A percentile compares a stretch with the other conserved stretches of the same genome.
Evolutionary conservation across 1,140 invertebrate genomes (phyloP).

Genomic region (Mycetomoellerius zeteki): DNA sequence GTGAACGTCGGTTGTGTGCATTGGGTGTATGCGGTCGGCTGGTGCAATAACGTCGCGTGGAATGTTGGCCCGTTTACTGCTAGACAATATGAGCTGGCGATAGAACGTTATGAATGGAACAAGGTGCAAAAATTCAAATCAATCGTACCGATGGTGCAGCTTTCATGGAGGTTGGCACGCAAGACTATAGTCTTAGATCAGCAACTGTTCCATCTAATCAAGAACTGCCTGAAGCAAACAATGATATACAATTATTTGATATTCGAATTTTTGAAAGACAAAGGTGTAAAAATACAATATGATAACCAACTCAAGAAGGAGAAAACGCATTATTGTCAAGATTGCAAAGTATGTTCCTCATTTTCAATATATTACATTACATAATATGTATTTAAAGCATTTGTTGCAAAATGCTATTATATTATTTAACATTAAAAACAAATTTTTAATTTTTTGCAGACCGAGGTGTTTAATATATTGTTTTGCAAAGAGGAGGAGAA

Average conservation of each 20-base stretch:
- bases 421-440: neutral
- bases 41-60: conserved; percentile 99
- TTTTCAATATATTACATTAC: neutral
- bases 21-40: conserved; percentile 98
- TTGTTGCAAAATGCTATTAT: too few species aligned
- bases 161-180: conserved; percentile 99
- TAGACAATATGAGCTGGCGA: conserved; percentile 96
- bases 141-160: conserved; percentile 99
- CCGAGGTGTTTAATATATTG: conserved; percentile 99
- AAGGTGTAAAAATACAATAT: conserved; percentile 93
- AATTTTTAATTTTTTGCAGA: conserved; percentile 87
- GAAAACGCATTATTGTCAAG: conserved; percentile 96
- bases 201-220: conserved; percentile 95
- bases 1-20: conserved; percentile 98
- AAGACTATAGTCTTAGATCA: conserved; percentile 97
- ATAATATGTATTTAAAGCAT: too few species aligned
- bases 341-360: conserved; percentile 94
- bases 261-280: conserved; percentile 94
- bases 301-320: conserved; percentile 94
- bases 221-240: conserved; percentile 93
- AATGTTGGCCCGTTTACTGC: conserved; percentile 99
- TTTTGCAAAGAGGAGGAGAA: conserved; percentile 93
- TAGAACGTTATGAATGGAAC: conserved; percentile 99
- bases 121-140: conserved; percentile 98
- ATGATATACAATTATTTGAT: conserved; percentile 94